Conservation (phyloP, 2,888 invertebrate species). For the Icerya purchasi region DNA sequence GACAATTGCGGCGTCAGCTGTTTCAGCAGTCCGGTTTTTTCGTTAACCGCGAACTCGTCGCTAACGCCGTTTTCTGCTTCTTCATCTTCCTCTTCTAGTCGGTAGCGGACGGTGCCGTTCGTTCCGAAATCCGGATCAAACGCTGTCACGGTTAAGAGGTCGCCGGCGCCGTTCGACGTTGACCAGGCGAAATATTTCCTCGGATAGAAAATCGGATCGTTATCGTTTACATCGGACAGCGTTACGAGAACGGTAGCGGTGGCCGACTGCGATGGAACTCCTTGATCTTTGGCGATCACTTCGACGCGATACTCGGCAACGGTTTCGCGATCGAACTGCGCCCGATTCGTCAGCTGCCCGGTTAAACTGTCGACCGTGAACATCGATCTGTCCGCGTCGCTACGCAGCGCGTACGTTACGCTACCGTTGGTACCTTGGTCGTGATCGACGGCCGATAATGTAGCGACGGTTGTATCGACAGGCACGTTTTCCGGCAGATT, state of each 20-base stretch:
- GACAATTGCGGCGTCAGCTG: constrained; percentile 38
- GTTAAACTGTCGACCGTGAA: constrained; percentile 64
- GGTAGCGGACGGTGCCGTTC: constrained; percentile 2
- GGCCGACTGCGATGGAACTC: constrained; percentile 70
- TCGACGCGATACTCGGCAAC: constrained; percentile 55
- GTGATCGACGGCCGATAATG: constrained; percentile 67
- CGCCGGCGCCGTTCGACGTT: constrained; percentile 39
- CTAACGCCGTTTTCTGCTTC: constrained; percentile 69
- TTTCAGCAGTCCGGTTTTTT: constrained; percentile 48
- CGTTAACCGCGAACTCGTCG: constrained; percentile 56
- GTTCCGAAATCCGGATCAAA: constrained; percentile 54
- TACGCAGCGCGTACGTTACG: constrained; percentile 58
- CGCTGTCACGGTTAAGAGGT: constrained; percentile 43
- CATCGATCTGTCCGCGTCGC: constrained; percentile 49
- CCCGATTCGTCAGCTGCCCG: constrained; percentile 59
- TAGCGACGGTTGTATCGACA: constrained; percentile 56
- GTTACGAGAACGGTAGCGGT: constrained; percentile 64
- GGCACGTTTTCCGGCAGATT: constrained; percentile 60
- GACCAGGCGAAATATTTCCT: constrained; percentile 59
- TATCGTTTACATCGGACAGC: constrained; percentile 77
- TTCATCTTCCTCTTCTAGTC: constrained; percentile 5
- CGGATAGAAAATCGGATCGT: constrained; percentile 79
- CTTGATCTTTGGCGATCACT: constrained; percentile 78
- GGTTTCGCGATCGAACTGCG: constrained; percentile 60
- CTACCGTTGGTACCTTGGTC: constrained; percentile 87